phyloP scores from a whole-genome alignment of 2,113 vertebrate genomes.

The Arenaria interpres region DNA sequence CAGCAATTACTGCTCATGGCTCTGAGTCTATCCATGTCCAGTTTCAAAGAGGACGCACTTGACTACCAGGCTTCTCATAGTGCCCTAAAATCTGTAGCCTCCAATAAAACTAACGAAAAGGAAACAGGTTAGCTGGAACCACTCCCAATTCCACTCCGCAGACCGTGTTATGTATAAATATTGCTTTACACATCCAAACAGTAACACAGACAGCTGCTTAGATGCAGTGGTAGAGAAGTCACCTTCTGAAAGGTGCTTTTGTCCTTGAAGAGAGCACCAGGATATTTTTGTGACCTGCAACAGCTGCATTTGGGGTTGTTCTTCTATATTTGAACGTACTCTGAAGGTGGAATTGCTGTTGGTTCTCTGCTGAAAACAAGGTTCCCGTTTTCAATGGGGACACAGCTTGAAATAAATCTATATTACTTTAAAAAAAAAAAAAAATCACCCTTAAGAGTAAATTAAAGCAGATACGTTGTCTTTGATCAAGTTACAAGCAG shows the following conservation, averaged over 20 bases:
- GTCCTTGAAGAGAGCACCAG: background rate
- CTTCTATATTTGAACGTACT: background rate
- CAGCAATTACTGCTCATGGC: rapidly evolving
- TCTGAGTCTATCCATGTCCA: background rate
- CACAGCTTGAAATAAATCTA: slow-evolving; percentile 1
- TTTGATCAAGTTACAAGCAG: slow-evolving; percentile 62
- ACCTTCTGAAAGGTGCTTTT: background rate
- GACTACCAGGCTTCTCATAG: background rate
- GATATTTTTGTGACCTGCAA: background rate
- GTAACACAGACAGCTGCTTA: background rate
- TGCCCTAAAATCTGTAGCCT: background rate
- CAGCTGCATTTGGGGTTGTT: background rate
- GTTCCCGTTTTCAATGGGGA: background rate
- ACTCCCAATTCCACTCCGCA: background rate
- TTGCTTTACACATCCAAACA: background rate
- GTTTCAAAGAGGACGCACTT: background rate
- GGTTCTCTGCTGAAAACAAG: background rate
- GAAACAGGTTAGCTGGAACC: background rate
- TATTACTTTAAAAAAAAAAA: background rate
- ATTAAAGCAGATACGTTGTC: slow-evolving; percentile 50
- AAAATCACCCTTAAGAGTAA: slow-evolving; percentile 1
- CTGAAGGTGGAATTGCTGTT: background rate
- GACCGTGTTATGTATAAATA: background rate
- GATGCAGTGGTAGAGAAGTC: background rate
- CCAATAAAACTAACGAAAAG: background rate